A percentile compares a stretch with the other conserved stretches of the same genome.
Conservation (phyloP, 2,113 vertebrate species). For the Chionomys nivalis region DNA sequence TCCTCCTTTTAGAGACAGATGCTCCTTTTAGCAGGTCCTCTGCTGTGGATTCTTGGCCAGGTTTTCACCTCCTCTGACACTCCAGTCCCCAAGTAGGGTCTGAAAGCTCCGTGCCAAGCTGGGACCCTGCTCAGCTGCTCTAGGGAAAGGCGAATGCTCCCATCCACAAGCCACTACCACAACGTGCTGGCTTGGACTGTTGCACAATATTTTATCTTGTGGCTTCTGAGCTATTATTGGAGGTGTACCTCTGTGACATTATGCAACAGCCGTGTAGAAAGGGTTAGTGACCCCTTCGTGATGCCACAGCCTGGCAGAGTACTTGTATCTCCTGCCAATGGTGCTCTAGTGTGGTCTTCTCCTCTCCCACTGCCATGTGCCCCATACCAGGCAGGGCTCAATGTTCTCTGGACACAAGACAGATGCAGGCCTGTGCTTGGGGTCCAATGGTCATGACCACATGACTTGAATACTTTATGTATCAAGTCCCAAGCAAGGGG, state of each 20-base stretch:
- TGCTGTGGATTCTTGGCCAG: not conserved
- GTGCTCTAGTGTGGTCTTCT: not conserved
- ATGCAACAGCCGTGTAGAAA: not conserved
- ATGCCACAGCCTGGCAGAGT: not conserved
- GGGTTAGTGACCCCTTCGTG: not conserved
- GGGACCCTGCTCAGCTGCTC: not conserved
- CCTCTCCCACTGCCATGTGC: not conserved
- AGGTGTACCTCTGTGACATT: not conserved
- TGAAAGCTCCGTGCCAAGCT: not conserved
- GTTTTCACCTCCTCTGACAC: not conserved
- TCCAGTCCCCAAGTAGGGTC: not conserved
- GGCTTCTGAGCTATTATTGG: not conserved
- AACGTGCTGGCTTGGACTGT: not conserved
- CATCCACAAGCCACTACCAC: not conserved
- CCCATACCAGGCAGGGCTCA: not conserved
- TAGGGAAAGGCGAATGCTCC: not conserved
- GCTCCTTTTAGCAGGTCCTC: not conserved
- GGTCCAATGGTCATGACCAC: not conserved
- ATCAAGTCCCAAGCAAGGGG: not conserved
- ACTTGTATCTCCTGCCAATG: not conserved
- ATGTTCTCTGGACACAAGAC: not conserved
- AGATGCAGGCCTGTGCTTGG: not conserved
- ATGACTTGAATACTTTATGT: not conserved
- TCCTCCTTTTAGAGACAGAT: not conserved
- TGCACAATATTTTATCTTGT: not conserved